These are phyloP conservation scores for Ennomos quercinarius DNA, from an alignment of 2,888 invertebrate genomes.

Conservation along the genomic window DNA sequence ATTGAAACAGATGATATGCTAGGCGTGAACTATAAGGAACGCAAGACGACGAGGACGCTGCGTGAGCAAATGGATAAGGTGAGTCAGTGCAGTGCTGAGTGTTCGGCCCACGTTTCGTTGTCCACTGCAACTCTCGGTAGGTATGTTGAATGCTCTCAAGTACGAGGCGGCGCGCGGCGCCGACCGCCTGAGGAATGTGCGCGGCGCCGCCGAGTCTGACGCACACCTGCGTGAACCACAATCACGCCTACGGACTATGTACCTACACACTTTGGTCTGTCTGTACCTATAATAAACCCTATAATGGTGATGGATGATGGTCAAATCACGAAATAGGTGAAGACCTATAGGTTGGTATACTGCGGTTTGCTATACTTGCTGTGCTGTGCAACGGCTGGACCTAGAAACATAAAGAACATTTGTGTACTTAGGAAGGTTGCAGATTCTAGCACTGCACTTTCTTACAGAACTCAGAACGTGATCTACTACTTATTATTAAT, in stretches of 20 bases:
- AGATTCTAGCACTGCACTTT: too few relatives aligned
- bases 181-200: slow-evolving; percentile 84
- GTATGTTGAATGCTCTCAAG: slow-evolving; percentile 42
- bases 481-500: too few relatives aligned
- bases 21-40: too few relatives aligned
- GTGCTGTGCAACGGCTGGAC: too few relatives aligned
- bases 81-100: slow-evolving; percentile 13
- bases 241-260: slow-evolving; percentile 45
- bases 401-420: too few relatives aligned
- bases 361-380: too few relatives aligned
- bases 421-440: too few relatives aligned
- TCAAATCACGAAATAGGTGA: slow-evolving; percentile 12
- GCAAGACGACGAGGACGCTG: too few relatives aligned
- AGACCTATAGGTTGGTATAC: neutral
- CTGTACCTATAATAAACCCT: slow-evolving; percentile 24
- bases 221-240: slow-evolving; percentile 86
- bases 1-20: too few relatives aligned
- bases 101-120: slow-evolving; percentile 14
- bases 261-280: slow-evolving; percentile 25
- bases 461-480: too few relatives aligned
- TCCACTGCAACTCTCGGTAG: neutral
- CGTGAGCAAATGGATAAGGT: neutral
- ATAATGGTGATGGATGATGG: slow-evolving; percentile 21
- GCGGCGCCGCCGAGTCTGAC: slow-evolving; percentile 88
- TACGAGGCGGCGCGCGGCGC: slow-evolving; percentile 57